Conservation (phyloP, 2,888 invertebrate genomes). For the Drosophila stalkeri region DNA sequence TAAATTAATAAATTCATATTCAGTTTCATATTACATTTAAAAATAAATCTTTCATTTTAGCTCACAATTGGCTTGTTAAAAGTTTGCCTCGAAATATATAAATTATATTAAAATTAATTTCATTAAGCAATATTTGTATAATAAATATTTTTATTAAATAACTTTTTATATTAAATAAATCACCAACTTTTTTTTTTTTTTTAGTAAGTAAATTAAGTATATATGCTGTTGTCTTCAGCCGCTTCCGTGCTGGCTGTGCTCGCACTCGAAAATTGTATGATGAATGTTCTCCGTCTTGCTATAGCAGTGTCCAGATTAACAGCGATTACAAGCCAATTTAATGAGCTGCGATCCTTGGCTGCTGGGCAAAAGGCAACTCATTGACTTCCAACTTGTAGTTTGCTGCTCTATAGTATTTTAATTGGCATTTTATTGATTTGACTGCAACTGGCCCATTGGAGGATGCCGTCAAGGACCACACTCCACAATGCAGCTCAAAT, state of each 20-base stretch:
- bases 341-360: constrained; percentile 37
- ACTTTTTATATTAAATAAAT: too few species aligned
- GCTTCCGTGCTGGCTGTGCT: neutral
- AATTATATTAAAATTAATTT: too few species aligned
- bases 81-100: too few species aligned
- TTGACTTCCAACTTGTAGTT: constrained; percentile 56
- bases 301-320: constrained; percentile 32
- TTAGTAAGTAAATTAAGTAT: neutral
- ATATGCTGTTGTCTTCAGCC: neutral
- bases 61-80: too few species aligned
- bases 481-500: constrained; percentile 24
- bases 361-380: constrained; percentile 11
- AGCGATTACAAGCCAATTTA: constrained; percentile 39
- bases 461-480: constrained; percentile 24
- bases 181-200: too few species aligned
- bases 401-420: constrained; percentile 43
- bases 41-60: too few species aligned
- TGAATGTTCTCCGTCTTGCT: constrained; percentile 10
- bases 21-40: too few species aligned
- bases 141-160: too few species aligned
- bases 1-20: too few species aligned
- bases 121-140: too few species aligned
- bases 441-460: constrained; percentile 30
- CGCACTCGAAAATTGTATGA: constrained; percentile 25
- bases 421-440: constrained; percentile 66